Evolutionary conservation across 2,113 vertebrate genomes (phyloP).

Genomic region (Engystomops pustulosus): DNA sequence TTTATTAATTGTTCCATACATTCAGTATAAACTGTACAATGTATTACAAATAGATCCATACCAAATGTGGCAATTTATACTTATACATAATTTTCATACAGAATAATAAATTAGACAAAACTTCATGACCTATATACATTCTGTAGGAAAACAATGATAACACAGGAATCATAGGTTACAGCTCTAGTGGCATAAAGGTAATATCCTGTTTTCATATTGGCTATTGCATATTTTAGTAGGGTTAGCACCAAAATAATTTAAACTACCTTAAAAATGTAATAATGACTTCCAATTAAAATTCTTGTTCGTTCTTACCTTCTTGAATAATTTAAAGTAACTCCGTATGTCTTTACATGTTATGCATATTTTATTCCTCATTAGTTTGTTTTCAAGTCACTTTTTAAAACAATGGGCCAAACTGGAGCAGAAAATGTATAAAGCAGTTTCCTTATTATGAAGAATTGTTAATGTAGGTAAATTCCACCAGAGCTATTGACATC

Average conservation of each 20-base stretch:
- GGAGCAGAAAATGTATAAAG: not conserved
- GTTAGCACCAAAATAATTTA: constrained; percentile 30
- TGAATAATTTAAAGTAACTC: constrained; percentile 50
- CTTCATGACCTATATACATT: not conserved
- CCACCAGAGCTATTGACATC: too few species aligned
- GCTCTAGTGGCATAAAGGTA: not conserved
- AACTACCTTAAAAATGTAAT: constrained; percentile 36
- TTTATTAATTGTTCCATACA: too few species aligned
- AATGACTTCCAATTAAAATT: constrained; percentile 45
- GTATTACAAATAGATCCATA: too few species aligned
- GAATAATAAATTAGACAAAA: not conserved
- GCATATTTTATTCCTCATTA: constrained; percentile 52
- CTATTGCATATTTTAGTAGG: constrained; percentile 36
- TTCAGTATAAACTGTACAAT: too few species aligned
- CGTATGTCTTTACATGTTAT: constrained; percentile 39
- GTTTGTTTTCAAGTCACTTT: constrained; percentile 43
- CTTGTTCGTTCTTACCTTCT: constrained; percentile 10
- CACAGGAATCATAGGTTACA: constrained; percentile 18
- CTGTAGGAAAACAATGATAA: not conserved
- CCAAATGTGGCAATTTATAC: too few species aligned
- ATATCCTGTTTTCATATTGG: constrained; percentile 21
- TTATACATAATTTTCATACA: too few species aligned
- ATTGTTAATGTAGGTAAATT: not conserved
- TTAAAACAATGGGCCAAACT: not conserved
- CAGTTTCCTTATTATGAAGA: not conserved